Percentiles rank a stretch among this genome's conserved stretches.
Conservation (phyloP, 2,797 vertebrate species). For the Oreonectes daqikongensis region DNA sequence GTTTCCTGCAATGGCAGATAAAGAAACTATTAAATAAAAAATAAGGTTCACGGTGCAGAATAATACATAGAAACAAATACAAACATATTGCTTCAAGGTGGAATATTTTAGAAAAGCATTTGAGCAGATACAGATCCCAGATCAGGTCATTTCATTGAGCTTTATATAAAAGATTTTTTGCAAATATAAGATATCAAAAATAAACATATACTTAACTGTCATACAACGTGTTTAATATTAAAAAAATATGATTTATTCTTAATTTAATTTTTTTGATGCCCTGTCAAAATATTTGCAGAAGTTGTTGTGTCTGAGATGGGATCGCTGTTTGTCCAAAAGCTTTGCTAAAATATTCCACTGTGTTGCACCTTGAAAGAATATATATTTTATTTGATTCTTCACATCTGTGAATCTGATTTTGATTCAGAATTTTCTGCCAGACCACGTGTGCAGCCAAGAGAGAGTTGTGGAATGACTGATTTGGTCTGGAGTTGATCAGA, state of each 20-base stretch:
- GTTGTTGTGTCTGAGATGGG: no score
- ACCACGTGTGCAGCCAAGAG: background rate
- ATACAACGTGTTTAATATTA: no score
- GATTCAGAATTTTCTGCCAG: background rate
- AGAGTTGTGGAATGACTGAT: background rate
- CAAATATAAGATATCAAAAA: no score
- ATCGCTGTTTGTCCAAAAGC: background rate
- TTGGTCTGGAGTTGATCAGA: background rate
- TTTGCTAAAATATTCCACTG: background rate
- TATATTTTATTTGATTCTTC: constrained; percentile 24
- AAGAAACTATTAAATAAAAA: constrained; percentile 25
- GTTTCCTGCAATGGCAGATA: constrained; percentile 13
- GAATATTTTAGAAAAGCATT: no score
- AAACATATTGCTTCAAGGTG: background rate
- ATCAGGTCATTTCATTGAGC: no score
- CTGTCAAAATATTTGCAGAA: no score
- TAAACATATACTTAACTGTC: no score
- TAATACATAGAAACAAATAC: constrained; percentile 31
- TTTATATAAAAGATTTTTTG: no score
- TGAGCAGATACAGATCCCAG: background rate
- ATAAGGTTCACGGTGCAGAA: constrained; percentile 22
- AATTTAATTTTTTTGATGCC: no score
- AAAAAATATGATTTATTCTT: no score
- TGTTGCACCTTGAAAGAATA: constrained; percentile 15
- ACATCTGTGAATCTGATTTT: constrained; percentile 28